These are phyloP conservation scores for Agrenia bidenticulata DNA, from an alignment of 2,888 invertebrate species.

Conservation along the genomic window DNA sequence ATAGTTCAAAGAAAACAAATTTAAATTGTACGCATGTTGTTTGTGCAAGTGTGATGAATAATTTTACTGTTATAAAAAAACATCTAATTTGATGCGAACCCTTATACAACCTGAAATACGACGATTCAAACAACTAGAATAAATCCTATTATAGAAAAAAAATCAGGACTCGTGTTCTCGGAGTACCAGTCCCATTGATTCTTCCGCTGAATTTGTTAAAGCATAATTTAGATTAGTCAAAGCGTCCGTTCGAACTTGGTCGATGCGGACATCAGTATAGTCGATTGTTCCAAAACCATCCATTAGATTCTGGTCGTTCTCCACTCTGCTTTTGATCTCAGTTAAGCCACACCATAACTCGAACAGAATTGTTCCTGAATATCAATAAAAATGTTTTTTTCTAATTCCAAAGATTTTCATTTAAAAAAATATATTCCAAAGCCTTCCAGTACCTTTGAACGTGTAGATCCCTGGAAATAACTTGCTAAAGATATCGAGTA, in stretches of 20 bases:
- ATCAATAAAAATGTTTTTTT: too few relatives aligned
- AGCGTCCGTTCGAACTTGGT: constrained; percentile 22
- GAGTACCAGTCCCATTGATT: constrained; percentile 28
- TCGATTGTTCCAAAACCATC: background rate
- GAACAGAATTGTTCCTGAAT: constrained; percentile 42
- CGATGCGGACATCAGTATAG: background rate
- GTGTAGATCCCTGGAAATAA: constrained; percentile 39
- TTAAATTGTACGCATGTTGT: too few relatives aligned
- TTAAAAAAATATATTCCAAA: background rate
- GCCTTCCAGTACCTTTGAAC: constrained; percentile 42
- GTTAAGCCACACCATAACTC: constrained; percentile 37
- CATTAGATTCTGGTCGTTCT: background rate
- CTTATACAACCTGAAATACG: too few relatives aligned
- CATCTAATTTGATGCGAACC: too few relatives aligned
- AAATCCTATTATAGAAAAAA: too few relatives aligned
- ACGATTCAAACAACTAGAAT: too few relatives aligned
- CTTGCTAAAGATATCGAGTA: constrained; percentile 27
- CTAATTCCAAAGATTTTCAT: constrained; percentile 4
- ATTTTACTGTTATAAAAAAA: too few relatives aligned
- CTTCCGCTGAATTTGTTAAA: constrained; percentile 35
- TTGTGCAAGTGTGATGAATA: too few relatives aligned
- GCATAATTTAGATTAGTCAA: constrained; percentile 36
- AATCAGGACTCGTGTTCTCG: background rate
- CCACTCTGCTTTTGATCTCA: constrained; percentile 21
- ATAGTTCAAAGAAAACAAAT: too few relatives aligned